phyloP scores from a whole-genome alignment of 2,797 vertebrate species.

The Pseudochaenichthys georgianus region DNA sequence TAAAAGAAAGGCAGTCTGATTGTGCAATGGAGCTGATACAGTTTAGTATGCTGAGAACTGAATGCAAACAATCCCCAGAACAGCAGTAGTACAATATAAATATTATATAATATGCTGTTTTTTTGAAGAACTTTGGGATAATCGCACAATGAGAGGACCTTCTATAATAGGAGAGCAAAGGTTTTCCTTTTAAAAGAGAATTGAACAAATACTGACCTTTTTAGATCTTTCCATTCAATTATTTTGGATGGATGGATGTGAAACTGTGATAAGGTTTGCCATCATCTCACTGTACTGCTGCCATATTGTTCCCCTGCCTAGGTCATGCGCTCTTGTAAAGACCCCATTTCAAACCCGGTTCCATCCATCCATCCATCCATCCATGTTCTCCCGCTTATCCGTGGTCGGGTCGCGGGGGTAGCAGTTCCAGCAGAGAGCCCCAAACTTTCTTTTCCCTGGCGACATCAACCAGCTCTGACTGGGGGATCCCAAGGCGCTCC shows the following conservation, averaged over 20 bases:
- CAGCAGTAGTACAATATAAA: background rate
- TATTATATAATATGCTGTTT: background rate
- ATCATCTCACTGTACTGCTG: background rate
- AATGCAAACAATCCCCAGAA: background rate
- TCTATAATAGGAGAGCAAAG: background rate
- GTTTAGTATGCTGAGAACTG: background rate
- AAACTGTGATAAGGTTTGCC: background rate
- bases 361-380: too few species aligned
- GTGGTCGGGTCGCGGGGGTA: too few species aligned
- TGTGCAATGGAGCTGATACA: background rate
- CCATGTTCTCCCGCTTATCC: too few species aligned
- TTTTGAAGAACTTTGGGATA: background rate
- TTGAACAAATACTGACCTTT: background rate
- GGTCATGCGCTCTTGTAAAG: background rate
- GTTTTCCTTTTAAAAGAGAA: background rate
- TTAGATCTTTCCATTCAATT: background rate
- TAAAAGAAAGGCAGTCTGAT: constrained; percentile 40
- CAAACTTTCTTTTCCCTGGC: too few species aligned
- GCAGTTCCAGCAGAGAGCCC: too few species aligned
- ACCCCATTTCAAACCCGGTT: background rate
- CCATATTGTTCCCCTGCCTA: background rate
- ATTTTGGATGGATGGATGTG: background rate
- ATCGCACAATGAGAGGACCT: background rate
- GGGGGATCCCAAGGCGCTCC: too few species aligned
- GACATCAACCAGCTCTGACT: too few species aligned